Evolutionary conservation across 2,113 vertebrate species (phyloP).

Genomic region (Numida meleagris): DNA sequence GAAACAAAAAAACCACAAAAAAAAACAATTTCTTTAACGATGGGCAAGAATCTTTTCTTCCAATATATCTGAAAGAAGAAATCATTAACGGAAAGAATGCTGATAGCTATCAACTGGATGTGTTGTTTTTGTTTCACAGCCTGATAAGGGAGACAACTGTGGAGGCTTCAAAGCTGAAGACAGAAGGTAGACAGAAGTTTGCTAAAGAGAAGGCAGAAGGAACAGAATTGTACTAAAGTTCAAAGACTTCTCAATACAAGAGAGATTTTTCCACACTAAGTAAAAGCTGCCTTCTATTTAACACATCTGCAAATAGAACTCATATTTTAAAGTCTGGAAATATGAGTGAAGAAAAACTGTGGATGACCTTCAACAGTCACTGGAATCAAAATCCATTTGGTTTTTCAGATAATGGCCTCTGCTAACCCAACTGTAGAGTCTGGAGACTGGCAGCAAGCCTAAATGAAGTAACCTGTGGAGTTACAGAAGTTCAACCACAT

Average conservation of each 20-base stretch:
- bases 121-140: too few relatives aligned
- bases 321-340: neutral
- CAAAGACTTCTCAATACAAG: neutral
- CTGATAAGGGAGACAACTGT: neutral
- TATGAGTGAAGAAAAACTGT: too few relatives aligned
- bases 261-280: neutral
- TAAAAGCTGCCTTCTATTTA: neutral
- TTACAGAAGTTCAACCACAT: neutral
- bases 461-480: neutral
- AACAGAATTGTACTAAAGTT: neutral
- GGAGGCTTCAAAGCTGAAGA: neutral
- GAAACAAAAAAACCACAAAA: neutral
- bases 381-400: neutral
- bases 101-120: fast-evolving
- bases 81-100: neutral
- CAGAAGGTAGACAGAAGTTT: neutral
- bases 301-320: neutral
- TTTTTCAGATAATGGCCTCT: neutral
- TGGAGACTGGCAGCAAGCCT: neutral
- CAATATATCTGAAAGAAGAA: neutral
- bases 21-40: neutral
- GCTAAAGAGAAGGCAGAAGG: neutral
- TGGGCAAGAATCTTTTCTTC: neutral
- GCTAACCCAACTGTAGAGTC: neutral
- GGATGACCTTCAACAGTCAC: neutral